Base-by-base conservation (phyloP, 2,888 invertebrate species). In the Ennomos fuscantarius region DNA sequence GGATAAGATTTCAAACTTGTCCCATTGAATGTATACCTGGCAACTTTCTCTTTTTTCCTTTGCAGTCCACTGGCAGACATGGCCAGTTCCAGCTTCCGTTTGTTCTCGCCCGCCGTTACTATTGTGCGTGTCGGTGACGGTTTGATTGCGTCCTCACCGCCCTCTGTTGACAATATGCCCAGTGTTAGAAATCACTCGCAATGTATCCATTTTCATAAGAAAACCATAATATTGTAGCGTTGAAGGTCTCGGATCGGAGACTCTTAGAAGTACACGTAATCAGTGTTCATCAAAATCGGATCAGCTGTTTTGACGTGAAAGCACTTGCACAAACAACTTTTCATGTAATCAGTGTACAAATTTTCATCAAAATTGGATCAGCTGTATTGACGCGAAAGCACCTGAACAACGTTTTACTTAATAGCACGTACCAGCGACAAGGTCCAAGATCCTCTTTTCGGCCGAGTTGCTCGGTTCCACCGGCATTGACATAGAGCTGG, bases 11-110 rank as follows among this genome's bases (percentile, higher is more conserved):
- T 24, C 24, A 24, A 3, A 6, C 24, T 3, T 24, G 24, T 24
- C 6, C 24, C 24, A 24, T 24, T 24, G 24, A 24, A 24, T 1
- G 24, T 24, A 6, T 24, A 91, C 91, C 90, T 92, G 57, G 86
- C 86, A 0, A 87, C 86, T 9, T 89, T 95, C 65, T 94, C 94
- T 74, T 95, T 95, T 85, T 96, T 96, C 84, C 95, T 94, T 64
- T 88, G 84, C 76, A 89, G 53, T 0, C 86, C 84, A 93, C 96
- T 87, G 65, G 95, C 95, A 41, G 96, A 96, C 69, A 95, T 93
- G n/a, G 96, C 95, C 31, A 94, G 93, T 81, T 96, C 96, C 50
- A 96, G 84, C 79, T 96, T 96, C 50, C 96, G 93, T 81, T 96
- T 96, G 49, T 95, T 94, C 57, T 96, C 95, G 1, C 80, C 75